These are phyloP conservation scores for Bryconaethiops microstoma DNA, from an alignment of 2,797 vertebrate species.

Conservation along the genomic window DNA sequence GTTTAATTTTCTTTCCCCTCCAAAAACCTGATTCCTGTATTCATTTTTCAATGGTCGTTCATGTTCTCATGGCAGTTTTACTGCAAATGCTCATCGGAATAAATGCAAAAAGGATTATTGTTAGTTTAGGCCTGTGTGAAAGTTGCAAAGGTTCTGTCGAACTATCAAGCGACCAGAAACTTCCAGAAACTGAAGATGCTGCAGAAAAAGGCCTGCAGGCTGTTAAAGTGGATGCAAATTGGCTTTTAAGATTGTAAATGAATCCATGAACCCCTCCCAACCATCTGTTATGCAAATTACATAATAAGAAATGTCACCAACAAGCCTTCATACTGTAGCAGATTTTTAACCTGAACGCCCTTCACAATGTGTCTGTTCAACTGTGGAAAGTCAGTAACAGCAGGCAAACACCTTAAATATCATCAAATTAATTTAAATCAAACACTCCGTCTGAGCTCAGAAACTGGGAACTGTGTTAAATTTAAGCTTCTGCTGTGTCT, in stretches of 20 bases:
- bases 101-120: background rate
- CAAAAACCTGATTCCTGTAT: too few relatives aligned
- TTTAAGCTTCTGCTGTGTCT: too few relatives aligned
- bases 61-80: too few relatives aligned
- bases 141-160: conserved; percentile 1
- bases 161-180: conserved; percentile 13
- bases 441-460: too few relatives aligned
- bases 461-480: too few relatives aligned
- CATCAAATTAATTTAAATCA: background rate
- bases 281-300: conserved; percentile 49
- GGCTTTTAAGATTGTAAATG: conserved; percentile 27
- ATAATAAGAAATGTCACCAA: conserved; percentile 11
- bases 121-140: too few relatives aligned
- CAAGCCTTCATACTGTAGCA: conserved; percentile 45
- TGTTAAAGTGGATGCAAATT: conserved; percentile 28
- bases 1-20: too few relatives aligned
- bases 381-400: conserved; percentile 11
- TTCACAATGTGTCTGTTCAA: conserved; percentile 13
- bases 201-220: conserved; percentile 9
- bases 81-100: too few relatives aligned
- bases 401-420: conserved; percentile 20
- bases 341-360: conserved; percentile 45
- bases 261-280: conserved; percentile 26
- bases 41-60: too few relatives aligned
- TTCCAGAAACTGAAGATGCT: background rate